phyloP scores from a whole-genome alignment of 2,113 vertebrate species.

The Peromyscus maniculatus region DNA sequence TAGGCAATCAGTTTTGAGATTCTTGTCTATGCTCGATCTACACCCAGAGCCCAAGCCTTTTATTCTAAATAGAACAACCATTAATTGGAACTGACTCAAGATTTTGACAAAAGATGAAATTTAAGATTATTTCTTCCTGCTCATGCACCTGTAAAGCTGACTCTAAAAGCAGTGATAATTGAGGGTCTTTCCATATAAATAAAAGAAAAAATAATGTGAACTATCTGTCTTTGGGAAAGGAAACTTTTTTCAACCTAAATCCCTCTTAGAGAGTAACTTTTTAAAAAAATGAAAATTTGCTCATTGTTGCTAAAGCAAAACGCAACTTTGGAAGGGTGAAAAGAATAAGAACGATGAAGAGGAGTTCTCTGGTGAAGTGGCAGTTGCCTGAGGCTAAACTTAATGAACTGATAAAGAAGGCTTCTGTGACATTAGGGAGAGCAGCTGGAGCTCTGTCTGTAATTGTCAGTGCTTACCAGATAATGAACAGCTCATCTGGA shows the following conservation, averaged over 20 bases:
- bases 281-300: not conserved
- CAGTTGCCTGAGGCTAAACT: conserved; percentile 82
- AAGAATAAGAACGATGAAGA: conserved; percentile 62
- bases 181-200: not conserved
- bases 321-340: not conserved
- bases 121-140: conserved; percentile 7
- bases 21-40: not conserved
- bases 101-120: not conserved
- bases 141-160: not conserved
- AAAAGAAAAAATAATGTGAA: conserved; percentile 45
- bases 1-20: not conserved
- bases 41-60: not conserved
- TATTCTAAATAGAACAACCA: not conserved
- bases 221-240: not conserved
- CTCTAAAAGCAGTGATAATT: not conserved
- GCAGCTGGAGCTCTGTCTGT: conserved; percentile 73
- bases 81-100: not conserved
- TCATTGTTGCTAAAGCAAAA: not conserved
- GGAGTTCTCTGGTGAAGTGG: conserved; percentile 74
- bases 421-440: conserved; percentile 84
- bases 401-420: conserved; percentile 83
- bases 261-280: conserved; percentile 23
- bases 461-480: conserved; percentile 71
- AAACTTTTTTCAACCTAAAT: not conserved
- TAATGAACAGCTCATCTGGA: conserved; percentile 79